Base-by-base conservation (phyloP, 1,140 invertebrate genomes). In the Ceratina australensis region DNA sequence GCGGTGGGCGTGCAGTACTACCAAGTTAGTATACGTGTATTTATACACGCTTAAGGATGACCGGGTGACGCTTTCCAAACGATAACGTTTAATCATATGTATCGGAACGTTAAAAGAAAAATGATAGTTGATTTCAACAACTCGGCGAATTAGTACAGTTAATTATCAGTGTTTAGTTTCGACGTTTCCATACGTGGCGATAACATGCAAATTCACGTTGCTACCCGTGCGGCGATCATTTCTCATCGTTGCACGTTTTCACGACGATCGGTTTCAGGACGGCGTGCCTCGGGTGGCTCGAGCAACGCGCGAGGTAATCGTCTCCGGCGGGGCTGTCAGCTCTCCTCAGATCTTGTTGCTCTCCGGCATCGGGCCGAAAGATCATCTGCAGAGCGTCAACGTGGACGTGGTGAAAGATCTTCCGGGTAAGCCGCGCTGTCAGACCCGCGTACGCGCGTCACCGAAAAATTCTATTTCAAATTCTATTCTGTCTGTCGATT, bases 281-380 rank as follows among this genome's bases (percentile, higher is more conserved):
- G 88, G 88, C 13, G 54, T 84, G 65, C 52, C 81, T 71, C 52
- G 78, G 82, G 72, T 68, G 3, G 88, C 87, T 5, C 85, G 89
- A 5, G 90, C 91, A 0, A 74, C 84, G 5, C 89, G 89, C 26
- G 94, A 94, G 86, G 88, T 94, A 13, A 89, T 94, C 28, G 79
- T 91, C 24, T 94, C 94, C 2, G 94, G 92, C 5, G 95, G 95
- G 7, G 92, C 94, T 0, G 87, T 95, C 15, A 94, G 94, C 83
- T 94, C 95, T 0, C 95, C 95, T 0, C 94, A 95, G 88, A 87
- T 96, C 8, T 91, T 96, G 1, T 89, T 96, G 67, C 90, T 95
- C 0, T 96, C 95, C 28, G 96, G 96, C 12, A 93, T 96, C 10
- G 95, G 95, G 4, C 94, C 95, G 0, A 93, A 91, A 59, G 91